These are phyloP conservation scores for Eristalis tenax DNA, from an alignment of 2,888 invertebrate genomes.

Conservation along the genomic window DNA sequence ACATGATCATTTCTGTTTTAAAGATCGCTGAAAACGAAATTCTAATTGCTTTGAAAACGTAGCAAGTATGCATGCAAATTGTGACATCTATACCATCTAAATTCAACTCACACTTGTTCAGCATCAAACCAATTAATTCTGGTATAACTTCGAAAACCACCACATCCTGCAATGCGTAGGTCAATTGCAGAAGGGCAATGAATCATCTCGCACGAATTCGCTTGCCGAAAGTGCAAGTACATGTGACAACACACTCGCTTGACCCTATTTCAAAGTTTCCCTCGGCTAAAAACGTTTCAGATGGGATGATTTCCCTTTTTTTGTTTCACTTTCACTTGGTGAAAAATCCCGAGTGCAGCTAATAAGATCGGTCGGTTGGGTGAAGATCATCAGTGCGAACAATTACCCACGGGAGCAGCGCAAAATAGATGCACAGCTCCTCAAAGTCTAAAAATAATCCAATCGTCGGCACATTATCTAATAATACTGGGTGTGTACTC, in stretches of 20 bases:
- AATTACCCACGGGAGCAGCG: constrained; percentile 17
- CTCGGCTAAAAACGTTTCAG: constrained; percentile 10
- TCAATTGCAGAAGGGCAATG: constrained; percentile 14
- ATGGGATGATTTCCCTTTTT: neutral
- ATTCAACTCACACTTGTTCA: too few species aligned
- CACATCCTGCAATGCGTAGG: neutral
- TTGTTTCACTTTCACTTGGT: neutral
- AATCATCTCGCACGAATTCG: neutral
- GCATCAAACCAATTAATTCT: too few species aligned
- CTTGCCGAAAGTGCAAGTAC: neutral
- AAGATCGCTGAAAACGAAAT: too few species aligned
- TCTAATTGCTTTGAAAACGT: too few species aligned
- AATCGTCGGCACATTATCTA: constrained; percentile 49
- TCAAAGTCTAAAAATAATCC: constrained; percentile 49
- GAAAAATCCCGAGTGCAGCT: constrained; percentile 34
- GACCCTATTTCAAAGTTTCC: constrained; percentile 37
- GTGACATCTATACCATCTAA: too few species aligned
- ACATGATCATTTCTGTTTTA: too few species aligned
- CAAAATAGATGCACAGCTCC: constrained; percentile 24
- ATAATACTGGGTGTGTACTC: constrained; percentile 60
- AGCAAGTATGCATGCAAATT: too few species aligned
- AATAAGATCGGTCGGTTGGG: constrained; percentile 36
- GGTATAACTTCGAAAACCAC: neutral
- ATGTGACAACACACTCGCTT: neutral
- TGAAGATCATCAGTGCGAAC: constrained; percentile 48